phyloP scores from a whole-genome alignment of 2,888 invertebrate genomes.

The Carcina quercana region DNA sequence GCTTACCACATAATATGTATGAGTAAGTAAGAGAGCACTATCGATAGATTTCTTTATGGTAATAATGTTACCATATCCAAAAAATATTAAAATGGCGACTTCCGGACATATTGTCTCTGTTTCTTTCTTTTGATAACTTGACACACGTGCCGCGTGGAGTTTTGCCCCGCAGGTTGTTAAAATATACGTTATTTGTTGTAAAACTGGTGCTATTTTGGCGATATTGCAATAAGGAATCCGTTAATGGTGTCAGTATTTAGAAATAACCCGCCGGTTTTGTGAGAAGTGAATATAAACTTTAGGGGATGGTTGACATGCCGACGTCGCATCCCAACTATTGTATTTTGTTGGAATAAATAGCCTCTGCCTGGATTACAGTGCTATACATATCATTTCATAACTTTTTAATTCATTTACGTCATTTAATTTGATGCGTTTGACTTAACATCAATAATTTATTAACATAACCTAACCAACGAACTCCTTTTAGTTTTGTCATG shows the following conservation, averaged over 20 bases:
- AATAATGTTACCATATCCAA: constrained; percentile 33
- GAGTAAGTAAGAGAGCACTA: too few relatives aligned
- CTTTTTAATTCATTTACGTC: too few relatives aligned
- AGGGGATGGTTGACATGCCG: constrained; percentile 39
- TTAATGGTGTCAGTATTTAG: constrained; percentile 33
- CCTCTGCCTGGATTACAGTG: too few relatives aligned
- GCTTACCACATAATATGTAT: too few relatives aligned
- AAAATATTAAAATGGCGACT: constrained; percentile 49
- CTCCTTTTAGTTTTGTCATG: not conserved
- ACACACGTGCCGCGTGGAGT: constrained; percentile 75
- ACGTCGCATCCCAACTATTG: constrained; percentile 25
- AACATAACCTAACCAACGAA: not conserved
- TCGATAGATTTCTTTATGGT: not conserved
- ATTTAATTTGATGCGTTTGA: too few relatives aligned
- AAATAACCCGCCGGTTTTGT: constrained; percentile 34
- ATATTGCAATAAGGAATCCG: constrained; percentile 23
- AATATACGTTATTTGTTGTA: constrained; percentile 36
- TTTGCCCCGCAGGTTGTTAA: constrained; percentile 66
- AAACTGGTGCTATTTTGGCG: constrained; percentile 31
- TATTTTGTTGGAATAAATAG: too few relatives aligned
- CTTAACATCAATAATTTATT: too few relatives aligned
- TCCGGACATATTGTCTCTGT: constrained; percentile 53
- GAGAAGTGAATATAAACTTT: constrained; percentile 32
- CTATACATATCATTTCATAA: too few relatives aligned
- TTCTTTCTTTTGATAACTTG: constrained; percentile 68